Conservation (phyloP, 1,140 invertebrate species). For the Meloidogyne floridensis region DNA sequence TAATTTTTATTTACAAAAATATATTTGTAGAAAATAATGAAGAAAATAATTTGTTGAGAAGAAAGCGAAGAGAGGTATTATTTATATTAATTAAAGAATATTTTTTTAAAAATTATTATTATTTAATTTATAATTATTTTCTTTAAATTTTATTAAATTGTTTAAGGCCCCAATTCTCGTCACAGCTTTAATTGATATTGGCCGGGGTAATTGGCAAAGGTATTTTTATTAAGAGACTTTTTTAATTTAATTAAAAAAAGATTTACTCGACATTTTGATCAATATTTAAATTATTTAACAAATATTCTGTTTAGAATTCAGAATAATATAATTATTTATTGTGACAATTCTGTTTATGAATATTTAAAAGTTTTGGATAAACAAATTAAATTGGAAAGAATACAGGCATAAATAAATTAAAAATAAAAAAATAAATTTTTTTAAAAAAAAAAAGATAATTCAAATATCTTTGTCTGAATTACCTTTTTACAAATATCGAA, state of each 20-base stretch:
- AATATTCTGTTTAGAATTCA: constrained; percentile 47
- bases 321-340: constrained; percentile 52
- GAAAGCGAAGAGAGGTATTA: constrained; percentile 19
- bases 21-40: background rate
- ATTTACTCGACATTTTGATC: constrained; percentile 44
- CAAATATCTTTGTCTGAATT: constrained; percentile 44
- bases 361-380: constrained; percentile 30
- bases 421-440: background rate
- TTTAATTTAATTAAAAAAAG: background rate
- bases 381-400: constrained; percentile 38
- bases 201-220: constrained; percentile 50
- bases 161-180: constrained; percentile 37
- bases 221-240: background rate
- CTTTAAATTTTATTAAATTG: background rate
- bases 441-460: constrained; percentile 33
- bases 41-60: background rate
- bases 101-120: background rate
- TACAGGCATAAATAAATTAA: constrained; percentile 32
- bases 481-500: constrained; percentile 45
- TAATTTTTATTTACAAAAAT: constrained; percentile 1
- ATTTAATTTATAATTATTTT: background rate
- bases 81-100: background rate
- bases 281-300: constrained; percentile 45
- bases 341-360: constrained; percentile 36
- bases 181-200: constrained; percentile 57